Evolutionary conservation across 2,113 vertebrate species (phyloP), one percentile per base, ranked within the genome.

Genomic region (Dinomys branickii): DNA sequence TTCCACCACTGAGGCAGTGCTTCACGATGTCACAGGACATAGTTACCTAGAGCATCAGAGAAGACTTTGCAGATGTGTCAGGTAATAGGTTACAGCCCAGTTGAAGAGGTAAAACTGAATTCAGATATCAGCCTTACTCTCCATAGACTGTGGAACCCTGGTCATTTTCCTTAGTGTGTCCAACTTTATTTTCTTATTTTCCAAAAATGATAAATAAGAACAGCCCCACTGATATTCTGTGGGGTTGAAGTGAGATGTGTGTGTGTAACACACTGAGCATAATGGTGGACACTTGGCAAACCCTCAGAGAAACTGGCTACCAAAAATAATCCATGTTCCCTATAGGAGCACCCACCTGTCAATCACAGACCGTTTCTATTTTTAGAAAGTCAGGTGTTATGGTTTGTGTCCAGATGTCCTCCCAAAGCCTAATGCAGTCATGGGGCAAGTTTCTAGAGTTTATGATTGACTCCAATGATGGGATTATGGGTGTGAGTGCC

Each of bases 71-170:
- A 17, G 28, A 59, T 59, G 5, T 4, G 2, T 19, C 10, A 0
- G 2, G 13, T 38, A 24, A 52, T 50, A 22, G 7, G 1, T 71
- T 3, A 77, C 5, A 95, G 17, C 16, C 44, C 28, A 71, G 50
- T 2, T 17, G 83, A 28, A 63, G n/a, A 84, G 67, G 9, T 56
- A 59, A 44, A 50, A 19, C 50, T 94, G 58, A 85, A 19, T 41
- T 59, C n/a, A 77, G 10, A 4, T 41, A 44, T 0, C 67, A 95
- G 30, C 69, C 93, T 69, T 20, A 33, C 5, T 71, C 22, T 50
- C 4, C 52, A 17, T 22, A 63, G 2, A 0, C 71, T 16, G 0
- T 71, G 41, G 35, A 24, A 41, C 11, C 24, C 47, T 41, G 0
- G 13, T 41, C 8, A n/a, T 16, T 0, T 90, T 54, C 61, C 54